phyloP scores from a whole-genome alignment of 2,113 vertebrate species.

The Struthidea cinerea region DNA sequence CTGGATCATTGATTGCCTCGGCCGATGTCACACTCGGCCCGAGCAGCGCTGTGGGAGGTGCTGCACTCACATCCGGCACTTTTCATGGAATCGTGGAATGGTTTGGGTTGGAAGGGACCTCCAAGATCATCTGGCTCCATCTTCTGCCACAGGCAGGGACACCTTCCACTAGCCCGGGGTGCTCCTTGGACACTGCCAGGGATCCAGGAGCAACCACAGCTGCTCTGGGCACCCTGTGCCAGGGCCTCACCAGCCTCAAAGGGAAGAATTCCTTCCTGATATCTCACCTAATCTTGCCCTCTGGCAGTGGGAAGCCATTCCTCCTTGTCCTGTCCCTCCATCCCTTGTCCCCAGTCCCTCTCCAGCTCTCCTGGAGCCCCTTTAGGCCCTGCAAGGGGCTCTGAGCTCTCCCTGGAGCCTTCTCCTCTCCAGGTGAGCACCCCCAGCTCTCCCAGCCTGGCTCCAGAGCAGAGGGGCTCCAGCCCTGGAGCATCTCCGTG shows the following conservation, averaged over 20 bases:
- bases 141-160: not conserved
- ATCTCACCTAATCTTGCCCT: rapidly evolving
- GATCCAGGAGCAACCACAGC: not conserved
- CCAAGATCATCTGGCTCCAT: not conserved
- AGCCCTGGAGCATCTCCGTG: not conserved
- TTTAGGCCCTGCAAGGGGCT: rapidly evolving
- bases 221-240: not conserved
- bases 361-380: not conserved
- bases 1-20: not conserved
- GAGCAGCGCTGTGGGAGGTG: rapidly evolving
- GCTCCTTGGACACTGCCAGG: not conserved
- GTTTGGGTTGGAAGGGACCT: not conserved
- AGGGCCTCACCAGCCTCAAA: rapidly evolving
- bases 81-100: not conserved
- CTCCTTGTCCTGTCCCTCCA: not conserved
- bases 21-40: rapidly evolving
- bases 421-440: not conserved
- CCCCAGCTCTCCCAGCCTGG: not conserved
- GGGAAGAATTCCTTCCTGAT: rapidly evolving
- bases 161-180: rapidly evolving
- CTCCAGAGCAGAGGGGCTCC: not conserved
- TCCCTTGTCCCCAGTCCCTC: not conserved
- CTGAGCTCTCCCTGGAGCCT: not conserved
- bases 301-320: not conserved
- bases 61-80: not conserved